Conservation (phyloP, 2,888 invertebrate species). For the Liposcelis brunnea region DNA sequence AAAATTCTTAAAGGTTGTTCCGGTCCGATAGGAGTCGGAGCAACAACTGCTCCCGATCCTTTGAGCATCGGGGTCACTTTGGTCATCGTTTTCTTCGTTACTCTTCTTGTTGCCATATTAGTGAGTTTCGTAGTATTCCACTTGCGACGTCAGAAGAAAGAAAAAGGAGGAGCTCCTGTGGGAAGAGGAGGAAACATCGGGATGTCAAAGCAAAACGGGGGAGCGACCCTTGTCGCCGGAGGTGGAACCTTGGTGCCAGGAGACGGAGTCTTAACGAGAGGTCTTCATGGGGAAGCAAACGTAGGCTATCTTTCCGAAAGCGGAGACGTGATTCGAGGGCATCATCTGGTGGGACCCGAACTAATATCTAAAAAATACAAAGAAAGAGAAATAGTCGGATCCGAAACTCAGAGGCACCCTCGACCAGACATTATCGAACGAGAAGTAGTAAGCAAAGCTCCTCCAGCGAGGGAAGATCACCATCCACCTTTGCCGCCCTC, state of each 20-base stretch:
- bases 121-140: constrained; percentile 87
- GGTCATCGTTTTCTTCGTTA: constrained; percentile 85
- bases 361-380: constrained; percentile 76
- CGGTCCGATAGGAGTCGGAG: constrained; percentile 55
- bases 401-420: constrained; percentile 48
- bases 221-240: constrained; percentile 46
- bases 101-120: constrained; percentile 71
- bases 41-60: constrained; percentile 65
- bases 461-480: constrained; percentile 58
- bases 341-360: constrained; percentile 70
- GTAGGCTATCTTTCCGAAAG: constrained; percentile 55
- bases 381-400: constrained; percentile 57
- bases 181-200: constrained; percentile 24
- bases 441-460: constrained; percentile 70
- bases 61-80: constrained; percentile 83
- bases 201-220: constrained; percentile 54
- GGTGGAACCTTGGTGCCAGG: constrained; percentile 43
- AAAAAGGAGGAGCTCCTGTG: constrained; percentile 52
- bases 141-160: constrained; percentile 69
- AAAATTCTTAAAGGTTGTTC: constrained; percentile 55
- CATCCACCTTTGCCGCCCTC: constrained; percentile 65
- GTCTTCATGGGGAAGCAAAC: constrained; percentile 19
- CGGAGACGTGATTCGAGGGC: constrained; percentile 54
- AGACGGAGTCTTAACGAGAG: constrained; percentile 28
- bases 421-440: constrained; percentile 87